These are phyloP conservation scores for Rhingia campestris DNA, from an alignment of 2,888 invertebrate species.

Conservation along the genomic window DNA sequence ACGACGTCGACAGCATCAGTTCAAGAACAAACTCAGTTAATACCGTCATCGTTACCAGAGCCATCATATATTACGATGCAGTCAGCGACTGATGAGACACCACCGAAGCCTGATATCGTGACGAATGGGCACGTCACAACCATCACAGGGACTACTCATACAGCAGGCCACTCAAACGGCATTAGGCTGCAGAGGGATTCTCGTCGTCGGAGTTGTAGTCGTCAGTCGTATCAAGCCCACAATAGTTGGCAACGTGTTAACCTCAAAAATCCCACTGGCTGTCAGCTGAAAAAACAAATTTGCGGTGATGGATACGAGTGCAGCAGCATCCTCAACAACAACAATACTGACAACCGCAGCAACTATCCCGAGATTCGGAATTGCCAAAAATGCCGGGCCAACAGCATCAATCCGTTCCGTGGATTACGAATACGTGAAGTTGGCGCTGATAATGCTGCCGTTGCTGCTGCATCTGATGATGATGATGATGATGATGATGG, in stretches of 20 bases:
- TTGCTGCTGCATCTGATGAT: constrained; percentile 13
- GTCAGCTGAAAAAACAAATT: constrained; percentile 71
- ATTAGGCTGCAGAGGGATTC: constrained; percentile 38
- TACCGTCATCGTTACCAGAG: constrained; percentile 47
- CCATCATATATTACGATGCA: constrained; percentile 34
- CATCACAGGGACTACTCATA: constrained; percentile 62
- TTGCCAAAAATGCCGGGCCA: constrained; percentile 72
- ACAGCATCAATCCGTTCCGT: constrained; percentile 60
- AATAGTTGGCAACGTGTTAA: constrained; percentile 72
- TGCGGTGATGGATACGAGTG: constrained; percentile 63
- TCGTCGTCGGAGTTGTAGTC: neutral
- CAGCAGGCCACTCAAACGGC: constrained; percentile 47
- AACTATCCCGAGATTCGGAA: constrained; percentile 66
- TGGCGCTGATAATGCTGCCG: constrained; percentile 60
- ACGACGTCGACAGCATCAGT: constrained; percentile 9
- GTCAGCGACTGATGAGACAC: constrained; percentile 47
- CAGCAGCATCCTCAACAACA: constrained; percentile 32
- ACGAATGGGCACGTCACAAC: constrained; percentile 63
- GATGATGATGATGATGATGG: constrained; percentile 10
- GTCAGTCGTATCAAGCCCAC: constrained; percentile 48
- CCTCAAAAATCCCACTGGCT: constrained; percentile 70
- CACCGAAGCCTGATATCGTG: constrained; percentile 56
- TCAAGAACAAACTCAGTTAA: constrained; percentile 53
- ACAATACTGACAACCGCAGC: constrained; percentile 62
- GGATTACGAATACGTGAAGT: constrained; percentile 53